Base-by-base conservation (phyloP, 2,888 invertebrate genomes). In the Heliconius aoede region DNA sequence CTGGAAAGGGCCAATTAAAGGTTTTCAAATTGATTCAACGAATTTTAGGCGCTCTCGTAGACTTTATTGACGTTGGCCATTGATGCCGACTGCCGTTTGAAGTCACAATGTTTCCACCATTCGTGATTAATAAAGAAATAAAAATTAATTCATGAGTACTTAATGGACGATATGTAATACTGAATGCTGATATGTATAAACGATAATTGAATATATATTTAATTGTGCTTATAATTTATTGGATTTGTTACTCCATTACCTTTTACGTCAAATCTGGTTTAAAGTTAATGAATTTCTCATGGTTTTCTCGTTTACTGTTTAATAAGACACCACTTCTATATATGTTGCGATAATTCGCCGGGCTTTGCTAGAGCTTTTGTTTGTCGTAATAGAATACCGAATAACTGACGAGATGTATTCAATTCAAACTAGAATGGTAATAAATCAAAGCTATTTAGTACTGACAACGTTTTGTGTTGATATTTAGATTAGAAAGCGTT, bases 11-110 rank as follows among this genome's bases (percentile, higher is more conserved):
- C 90, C 92, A 93, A 93, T 94, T 93, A 93, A 91, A 89, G 90
- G 88, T 91, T 91, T 91, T 88, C 86, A 89, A 90, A 92, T 92
- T 90, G 91, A 94, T 89, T 92, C 90, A 85, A 81, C 82, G 83
- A 89, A 88, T 87, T 86, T 87, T 86, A 79, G 81, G 18, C 82
- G 82, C 80, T 83, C 90, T 89, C 90, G 87, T 90, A 86, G 89
- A 89, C 87, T 88, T 86, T 90, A 88, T 90, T 90, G 91, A 90
- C 89, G 87, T 88, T 87, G 85, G 86, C 81, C 80, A 81, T 81
- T 81, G 82, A 80, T 79, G 82, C 80, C 85, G 86, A 89, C 87
- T 83, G 85, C 80, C 88, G 85, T 89, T 90, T 89, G 88, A 89
- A 86, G 86, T 87, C 80, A 80, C 82, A 74, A 76, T 76, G 77